A percentile compares a stretch with the other conserved stretches of the same genome.
Conservation (phyloP, 2,113 vertebrate species). For the Proteles cristata region DNA sequence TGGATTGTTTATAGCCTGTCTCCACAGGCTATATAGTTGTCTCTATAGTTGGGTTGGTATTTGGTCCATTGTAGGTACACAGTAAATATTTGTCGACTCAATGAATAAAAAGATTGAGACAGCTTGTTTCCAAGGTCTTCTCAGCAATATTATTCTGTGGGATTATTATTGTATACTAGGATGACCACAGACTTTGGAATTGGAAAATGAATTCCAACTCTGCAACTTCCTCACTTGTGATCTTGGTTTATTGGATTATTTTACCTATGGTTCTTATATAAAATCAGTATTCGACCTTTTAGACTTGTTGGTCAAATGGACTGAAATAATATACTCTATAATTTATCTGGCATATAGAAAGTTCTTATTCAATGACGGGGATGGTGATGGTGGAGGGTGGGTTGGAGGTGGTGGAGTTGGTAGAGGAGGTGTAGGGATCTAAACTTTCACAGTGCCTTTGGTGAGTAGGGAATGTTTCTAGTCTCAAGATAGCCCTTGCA, state of each 20-base stretch:
- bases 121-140: background rate
- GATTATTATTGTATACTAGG: background rate
- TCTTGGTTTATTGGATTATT: background rate
- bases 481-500: background rate
- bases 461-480: background rate
- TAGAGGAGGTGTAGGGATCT: background rate
- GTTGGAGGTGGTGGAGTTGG: background rate
- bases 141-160: background rate
- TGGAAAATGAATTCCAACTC: background rate
- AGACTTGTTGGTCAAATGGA: background rate
- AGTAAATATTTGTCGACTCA: background rate
- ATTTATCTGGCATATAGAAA: background rate
- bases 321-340: background rate
- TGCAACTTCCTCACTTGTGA: background rate
- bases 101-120: background rate
- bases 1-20: background rate
- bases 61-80: background rate
- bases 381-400: too few species aligned
- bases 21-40: too few species aligned
- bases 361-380: too few species aligned
- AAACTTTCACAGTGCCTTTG: background rate
- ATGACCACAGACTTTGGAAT: background rate
- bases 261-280: background rate
- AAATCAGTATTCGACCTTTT: background rate
- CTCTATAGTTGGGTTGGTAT: background rate